Percentiles rank a stretch among this genome's conserved stretches.
Conservation (phyloP, 2,888 invertebrate genomes). For the Odontocerum albicorne region DNA sequence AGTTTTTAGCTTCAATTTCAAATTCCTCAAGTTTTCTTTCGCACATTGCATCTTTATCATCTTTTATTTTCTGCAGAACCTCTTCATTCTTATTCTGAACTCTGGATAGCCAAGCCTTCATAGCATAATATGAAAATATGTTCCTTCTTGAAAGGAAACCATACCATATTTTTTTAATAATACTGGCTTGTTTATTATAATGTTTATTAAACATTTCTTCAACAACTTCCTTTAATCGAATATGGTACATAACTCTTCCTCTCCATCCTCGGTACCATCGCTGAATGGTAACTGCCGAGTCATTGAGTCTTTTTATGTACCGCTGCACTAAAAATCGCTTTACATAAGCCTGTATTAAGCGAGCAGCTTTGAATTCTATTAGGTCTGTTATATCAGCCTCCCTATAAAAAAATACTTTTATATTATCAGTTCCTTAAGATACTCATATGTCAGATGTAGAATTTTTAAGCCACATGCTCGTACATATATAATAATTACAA, state of each 20-base stretch:
- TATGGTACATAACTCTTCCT: conserved; percentile 29
- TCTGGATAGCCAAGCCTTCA: conserved; percentile 24
- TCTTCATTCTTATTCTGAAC: conserved; percentile 17
- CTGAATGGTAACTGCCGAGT: conserved; percentile 42
- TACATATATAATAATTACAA: too few relatives aligned
- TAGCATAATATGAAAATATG: conserved; percentile 26
- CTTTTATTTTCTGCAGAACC: conserved; percentile 15
- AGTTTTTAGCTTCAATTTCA: conserved; percentile 39
- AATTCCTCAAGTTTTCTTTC: conserved; percentile 30
- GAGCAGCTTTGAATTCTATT: conserved; percentile 41
- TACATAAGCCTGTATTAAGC: conserved; percentile 42
- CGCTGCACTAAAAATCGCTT: conserved; percentile 41
- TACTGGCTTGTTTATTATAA: conserved; percentile 42
- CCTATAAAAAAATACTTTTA: too few relatives aligned
- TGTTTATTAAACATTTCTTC: conserved; percentile 37
- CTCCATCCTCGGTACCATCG: conserved; percentile 43
- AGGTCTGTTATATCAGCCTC: too few relatives aligned
- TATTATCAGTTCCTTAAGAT: too few relatives aligned
- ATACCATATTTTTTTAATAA: conserved; percentile 44
- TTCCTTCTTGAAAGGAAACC: conserved; percentile 39
- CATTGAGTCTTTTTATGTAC: conserved; percentile 38
- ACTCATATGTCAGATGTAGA: too few relatives aligned
- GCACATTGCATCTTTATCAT: conserved; percentile 8
- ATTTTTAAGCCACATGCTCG: too few relatives aligned
- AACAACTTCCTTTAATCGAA: conserved; percentile 14